Evolutionary conservation across 2,888 invertebrate species (phyloP), one percentile per base, ranked within the genome.

Genomic region (Polyommatus iphigenia): DNA sequence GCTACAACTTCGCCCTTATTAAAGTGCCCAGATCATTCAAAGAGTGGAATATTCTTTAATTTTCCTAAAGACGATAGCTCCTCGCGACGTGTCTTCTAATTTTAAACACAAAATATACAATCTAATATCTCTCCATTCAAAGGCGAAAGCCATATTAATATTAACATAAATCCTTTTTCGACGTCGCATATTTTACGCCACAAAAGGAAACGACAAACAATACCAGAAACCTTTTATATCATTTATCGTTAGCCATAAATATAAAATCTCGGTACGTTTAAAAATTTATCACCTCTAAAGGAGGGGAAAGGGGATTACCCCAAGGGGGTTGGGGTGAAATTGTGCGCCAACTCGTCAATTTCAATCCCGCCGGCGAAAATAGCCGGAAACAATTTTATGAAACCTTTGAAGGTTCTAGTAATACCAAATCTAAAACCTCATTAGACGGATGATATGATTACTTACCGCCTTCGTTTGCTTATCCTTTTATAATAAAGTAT

Each of bases 281-380:
- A 76, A 67, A 78, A 78, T 76, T 76, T 76, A 76, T 76, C 76
- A 67, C 50, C 77, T 71, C 29, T 46, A 67, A 76, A 71, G 71
- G 36, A 29, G 50, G 36, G 71, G 71, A 78, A 67, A 71, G 41
- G n/a, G 50, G 72, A 77, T 71, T 76, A 76, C 36, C 54, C 54
- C 71, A 32, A 46, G 41, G 78, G 29, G 72, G 57, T 72, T 78
- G 24, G 62, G 57, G 71, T 73, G 59, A 77, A 78, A 73, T 77
- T 71, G 57, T 57, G 76, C 71, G 46, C 76, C 78, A 59, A 59
- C 76, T 78, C 76, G 78, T 78, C 78, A 76, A 77, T 78, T 78
- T 77, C 76, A 76, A 78, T 78, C 76, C 46, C 76, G 29, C 76
- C 54, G 41, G 15, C 20, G 36, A 78, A 78, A 78, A 78, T 78